Percentiles rank a stretch among this genome's conserved stretches.
Conservation (phyloP, 2,888 invertebrate species). For the Xylocampa areola region DNA sequence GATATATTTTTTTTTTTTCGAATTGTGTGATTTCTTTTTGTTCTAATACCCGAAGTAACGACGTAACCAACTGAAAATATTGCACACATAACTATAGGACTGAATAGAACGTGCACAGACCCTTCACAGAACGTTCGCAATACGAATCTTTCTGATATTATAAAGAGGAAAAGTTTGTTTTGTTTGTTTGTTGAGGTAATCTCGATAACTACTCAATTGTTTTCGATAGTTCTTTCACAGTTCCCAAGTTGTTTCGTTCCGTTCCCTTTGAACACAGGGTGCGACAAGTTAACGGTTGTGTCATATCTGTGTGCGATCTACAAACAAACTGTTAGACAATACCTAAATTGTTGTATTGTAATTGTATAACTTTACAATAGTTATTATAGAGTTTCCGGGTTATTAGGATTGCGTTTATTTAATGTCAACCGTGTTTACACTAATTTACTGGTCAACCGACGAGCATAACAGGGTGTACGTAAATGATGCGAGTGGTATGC, state of each 20-base stretch:
- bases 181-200: slow-evolving; percentile 57
- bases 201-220: slow-evolving; percentile 55
- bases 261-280: slow-evolving; percentile 37
- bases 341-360: slow-evolving; percentile 16
- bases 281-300: slow-evolving; percentile 41
- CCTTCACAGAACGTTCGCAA: slow-evolving; percentile 32
- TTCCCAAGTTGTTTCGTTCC: slow-evolving; percentile 46
- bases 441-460: too few species aligned
- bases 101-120: slow-evolving; percentile 9
- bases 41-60: too few species aligned
- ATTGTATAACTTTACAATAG: slow-evolving; percentile 1
- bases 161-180: slow-evolving; percentile 50
- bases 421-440: too few species aligned
- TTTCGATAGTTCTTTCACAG: slow-evolving; percentile 54
- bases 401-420: neutral
- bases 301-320: slow-evolving; percentile 36
- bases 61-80: slow-evolving; percentile 1
- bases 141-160: slow-evolving; percentile 46
- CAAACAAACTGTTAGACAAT: slow-evolving; percentile 27
- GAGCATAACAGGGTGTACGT: too few species aligned
- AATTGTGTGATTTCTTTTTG: too few species aligned
- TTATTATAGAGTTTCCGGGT: slow-evolving; percentile 1
- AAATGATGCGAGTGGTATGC: too few species aligned
- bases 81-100: slow-evolving; percentile 1
- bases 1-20: too few species aligned